Percentiles rank a stretch among this genome's conserved stretches.
These are phyloP conservation scores for Melieria picta DNA, from an alignment of 2,888 invertebrate genomes.

Conservation along the genomic window DNA sequence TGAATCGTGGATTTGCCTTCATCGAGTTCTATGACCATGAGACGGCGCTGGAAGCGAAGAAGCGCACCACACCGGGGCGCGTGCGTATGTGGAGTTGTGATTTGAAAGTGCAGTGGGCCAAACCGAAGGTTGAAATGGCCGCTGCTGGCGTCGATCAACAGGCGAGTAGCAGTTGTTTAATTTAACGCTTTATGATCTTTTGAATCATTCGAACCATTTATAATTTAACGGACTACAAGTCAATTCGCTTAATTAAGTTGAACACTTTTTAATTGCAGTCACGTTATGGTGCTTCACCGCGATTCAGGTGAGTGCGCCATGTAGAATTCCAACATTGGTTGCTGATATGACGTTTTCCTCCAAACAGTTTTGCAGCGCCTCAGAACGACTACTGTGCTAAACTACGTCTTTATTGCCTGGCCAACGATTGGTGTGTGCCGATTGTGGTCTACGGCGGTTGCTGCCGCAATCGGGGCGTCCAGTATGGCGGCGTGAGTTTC, in stretches of 20 bases:
- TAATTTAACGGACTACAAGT: too few relatives aligned
- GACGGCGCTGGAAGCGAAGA: constrained; percentile 50
- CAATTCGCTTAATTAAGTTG: too few relatives aligned
- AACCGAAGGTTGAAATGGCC: constrained; percentile 33
- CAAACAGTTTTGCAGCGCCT: too few relatives aligned
- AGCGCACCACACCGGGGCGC: constrained; percentile 45
- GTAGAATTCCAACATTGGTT: neutral
- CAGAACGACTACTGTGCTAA: constrained; percentile 49
- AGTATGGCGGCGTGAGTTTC: constrained; percentile 51
- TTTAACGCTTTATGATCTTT: too few relatives aligned
- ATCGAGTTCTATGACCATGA: constrained; percentile 51
- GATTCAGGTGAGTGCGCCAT: neutral
- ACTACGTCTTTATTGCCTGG: constrained; percentile 51
- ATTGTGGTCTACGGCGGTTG: constrained; percentile 50
- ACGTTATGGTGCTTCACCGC: too few relatives aligned
- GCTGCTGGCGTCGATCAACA: constrained; percentile 18
- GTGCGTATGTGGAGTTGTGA: constrained; percentile 50
- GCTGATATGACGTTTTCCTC: too few relatives aligned
- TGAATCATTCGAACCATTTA: too few relatives aligned
- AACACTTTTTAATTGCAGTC: neutral
- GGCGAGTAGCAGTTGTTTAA: constrained; percentile 20
- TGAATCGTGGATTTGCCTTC: constrained; percentile 51
- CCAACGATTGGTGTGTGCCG: constrained; percentile 52
- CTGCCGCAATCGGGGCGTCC: constrained; percentile 38
- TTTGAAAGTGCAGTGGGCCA: constrained; percentile 53